These are phyloP conservation scores for Uropsilus gracilis DNA, from an alignment of 2,113 vertebrate species.

Conservation along the genomic window DNA sequence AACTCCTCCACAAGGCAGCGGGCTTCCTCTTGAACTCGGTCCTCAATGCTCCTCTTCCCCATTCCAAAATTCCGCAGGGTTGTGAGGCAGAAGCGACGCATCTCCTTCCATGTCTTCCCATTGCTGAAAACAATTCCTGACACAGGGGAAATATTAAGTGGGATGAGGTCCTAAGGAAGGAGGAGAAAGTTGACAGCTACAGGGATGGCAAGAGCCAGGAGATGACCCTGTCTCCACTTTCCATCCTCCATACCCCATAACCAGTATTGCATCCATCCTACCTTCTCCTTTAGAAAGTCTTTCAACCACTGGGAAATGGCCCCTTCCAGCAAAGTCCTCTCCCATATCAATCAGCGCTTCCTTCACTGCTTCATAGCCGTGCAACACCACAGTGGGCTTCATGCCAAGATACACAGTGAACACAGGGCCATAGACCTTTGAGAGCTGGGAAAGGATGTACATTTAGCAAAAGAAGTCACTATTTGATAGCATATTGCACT, in stretches of 20 bases:
- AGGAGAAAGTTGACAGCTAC: neutral
- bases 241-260: neutral
- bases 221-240: neutral
- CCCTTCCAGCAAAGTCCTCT: slow-evolving; percentile 85
- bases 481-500: neutral
- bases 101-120: slow-evolving; percentile 81
- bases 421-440: slow-evolving; percentile 79
- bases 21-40: slow-evolving; percentile 81
- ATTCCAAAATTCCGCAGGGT: slow-evolving; percentile 83
- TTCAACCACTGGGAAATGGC: slow-evolving; percentile 7
- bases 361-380: slow-evolving; percentile 83
- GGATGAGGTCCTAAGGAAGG: neutral
- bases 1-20: slow-evolving; percentile 78
- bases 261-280: neutral
- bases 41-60: slow-evolving; percentile 83
- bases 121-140: slow-evolving; percentile 67
- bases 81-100: slow-evolving; percentile 79
- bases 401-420: slow-evolving; percentile 79
- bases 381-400: slow-evolving; percentile 79
- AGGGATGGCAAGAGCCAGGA: too few species aligned
- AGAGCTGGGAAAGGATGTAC: slow-evolving; percentile 73
- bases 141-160: neutral
- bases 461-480: neutral
- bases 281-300: slow-evolving; percentile 71
- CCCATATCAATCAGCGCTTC: slow-evolving; percentile 84